Conservation (phyloP, 2,888 invertebrate species). For the Macrosoma leucophasiata region DNA sequence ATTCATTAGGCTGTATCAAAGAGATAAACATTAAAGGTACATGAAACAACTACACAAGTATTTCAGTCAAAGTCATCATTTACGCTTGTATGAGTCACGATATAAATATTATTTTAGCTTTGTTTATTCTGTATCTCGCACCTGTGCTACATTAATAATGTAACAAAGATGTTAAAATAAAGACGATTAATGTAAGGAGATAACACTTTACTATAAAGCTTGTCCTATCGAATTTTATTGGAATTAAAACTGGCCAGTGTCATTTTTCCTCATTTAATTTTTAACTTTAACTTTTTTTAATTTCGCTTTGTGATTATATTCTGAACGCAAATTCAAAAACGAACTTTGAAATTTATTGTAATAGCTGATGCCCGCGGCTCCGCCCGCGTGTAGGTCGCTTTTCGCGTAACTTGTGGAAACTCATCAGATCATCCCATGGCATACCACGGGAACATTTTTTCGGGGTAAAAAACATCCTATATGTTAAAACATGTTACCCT, state of each 20-base stretch:
- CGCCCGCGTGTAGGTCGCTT: no score
- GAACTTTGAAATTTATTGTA: not conserved
- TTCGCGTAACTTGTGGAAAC: no score
- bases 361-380: no score
- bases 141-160: constrained; percentile 22
- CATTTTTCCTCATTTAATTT: constrained; percentile 11
- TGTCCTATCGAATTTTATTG: constrained; percentile 12
- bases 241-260: constrained; percentile 13
- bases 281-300: constrained; percentile 1
- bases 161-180: constrained; percentile 22
- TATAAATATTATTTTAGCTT: constrained; percentile 18
- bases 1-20: no score
- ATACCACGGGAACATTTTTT: no score
- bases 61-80: no score
- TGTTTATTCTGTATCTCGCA: constrained; percentile 25
- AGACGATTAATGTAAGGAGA: constrained; percentile 16
- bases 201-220: constrained; percentile 25
- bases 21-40: no score
- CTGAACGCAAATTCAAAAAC: not conserved
- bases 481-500: no score
- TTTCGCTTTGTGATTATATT: no score
- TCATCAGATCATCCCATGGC: no score
- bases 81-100: constrained; percentile 23
- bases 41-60: no score
- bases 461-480: no score